A percentile compares a stretch with the other conserved stretches of the same genome.
These are phyloP conservation scores for Opisthocomus hoazin DNA, from an alignment of 2,113 vertebrate genomes.

Conservation along the genomic window DNA sequence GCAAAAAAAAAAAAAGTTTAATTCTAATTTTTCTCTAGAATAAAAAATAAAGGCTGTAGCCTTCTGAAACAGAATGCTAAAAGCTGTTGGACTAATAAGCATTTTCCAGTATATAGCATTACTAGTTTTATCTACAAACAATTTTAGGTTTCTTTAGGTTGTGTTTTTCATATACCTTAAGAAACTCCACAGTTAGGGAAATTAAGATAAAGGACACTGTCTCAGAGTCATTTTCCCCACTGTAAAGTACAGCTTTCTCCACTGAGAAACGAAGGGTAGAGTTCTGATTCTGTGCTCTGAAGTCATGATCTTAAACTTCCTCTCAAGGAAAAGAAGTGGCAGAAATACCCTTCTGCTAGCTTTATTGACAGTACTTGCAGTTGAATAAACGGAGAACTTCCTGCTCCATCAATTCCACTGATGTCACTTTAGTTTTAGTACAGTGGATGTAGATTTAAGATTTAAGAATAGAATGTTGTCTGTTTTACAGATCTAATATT, in stretches of 20 bases:
- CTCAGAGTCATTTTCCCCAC: background rate
- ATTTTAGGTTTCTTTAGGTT: background rate
- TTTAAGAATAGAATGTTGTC: background rate
- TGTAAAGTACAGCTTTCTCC: background rate
- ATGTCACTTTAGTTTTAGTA: background rate
- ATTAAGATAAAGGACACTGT: background rate
- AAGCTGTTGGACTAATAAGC: background rate
- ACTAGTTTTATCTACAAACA: background rate
- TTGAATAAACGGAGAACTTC: background rate
- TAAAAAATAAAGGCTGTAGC: background rate
- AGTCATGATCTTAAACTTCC: background rate
- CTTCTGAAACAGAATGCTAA: background rate
- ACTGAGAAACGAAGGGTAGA: background rate
- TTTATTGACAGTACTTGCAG: background rate
- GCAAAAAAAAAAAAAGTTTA: background rate
- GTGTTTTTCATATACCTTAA: background rate
- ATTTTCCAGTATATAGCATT: background rate
- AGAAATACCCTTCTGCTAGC: background rate
- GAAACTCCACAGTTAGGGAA: background rate
- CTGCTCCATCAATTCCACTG: background rate
- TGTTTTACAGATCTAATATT: background rate
- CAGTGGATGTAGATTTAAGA: background rate
- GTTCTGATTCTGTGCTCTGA: background rate
- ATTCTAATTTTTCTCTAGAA: background rate
- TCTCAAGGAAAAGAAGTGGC: background rate